Conservation (phyloP, 2,888 invertebrate genomes). For the Pinctada fucata region DNA sequence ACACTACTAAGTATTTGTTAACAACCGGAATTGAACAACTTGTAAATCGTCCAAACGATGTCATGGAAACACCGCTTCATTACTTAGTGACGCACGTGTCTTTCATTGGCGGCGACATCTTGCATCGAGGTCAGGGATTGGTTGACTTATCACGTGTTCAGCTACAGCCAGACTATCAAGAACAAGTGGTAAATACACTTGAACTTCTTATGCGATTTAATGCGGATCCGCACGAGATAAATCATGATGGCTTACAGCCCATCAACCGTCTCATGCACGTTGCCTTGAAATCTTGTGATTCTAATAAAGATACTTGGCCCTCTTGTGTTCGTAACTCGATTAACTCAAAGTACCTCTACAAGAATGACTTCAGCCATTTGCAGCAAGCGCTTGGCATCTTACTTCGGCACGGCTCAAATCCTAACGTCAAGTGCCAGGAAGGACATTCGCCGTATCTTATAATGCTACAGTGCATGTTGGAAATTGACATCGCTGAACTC, state of each 20-base stretch:
- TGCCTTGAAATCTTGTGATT: slow-evolving; percentile 79
- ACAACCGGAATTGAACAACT: slow-evolving; percentile 85
- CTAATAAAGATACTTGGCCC: slow-evolving; percentile 83
- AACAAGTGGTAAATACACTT: slow-evolving; percentile 69
- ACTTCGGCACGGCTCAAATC: slow-evolving; percentile 65
- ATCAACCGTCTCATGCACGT: slow-evolving; percentile 82
- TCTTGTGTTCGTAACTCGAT: slow-evolving; percentile 85
- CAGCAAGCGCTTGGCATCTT: slow-evolving; percentile 63
- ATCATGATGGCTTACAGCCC: slow-evolving; percentile 84
- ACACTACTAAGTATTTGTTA: slow-evolving; percentile 83
- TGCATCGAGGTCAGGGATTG: slow-evolving; percentile 78
- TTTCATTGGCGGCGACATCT: slow-evolving; percentile 73
- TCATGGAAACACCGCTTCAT: slow-evolving; percentile 86
- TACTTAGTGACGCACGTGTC: slow-evolving; percentile 78
- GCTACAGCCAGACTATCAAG: slow-evolving; percentile 68
- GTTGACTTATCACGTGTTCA: slow-evolving; percentile 76
- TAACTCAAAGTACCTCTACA: slow-evolving; percentile 78
- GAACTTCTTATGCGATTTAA: slow-evolving; percentile 70
- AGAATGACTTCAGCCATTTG: slow-evolving; percentile 65
- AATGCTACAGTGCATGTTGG: slow-evolving; percentile 85
- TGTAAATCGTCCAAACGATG: slow-evolving; percentile 85
- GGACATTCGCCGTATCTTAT: slow-evolving; percentile 83
- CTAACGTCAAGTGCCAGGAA: slow-evolving; percentile 61
- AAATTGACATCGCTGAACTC: slow-evolving; percentile 85
- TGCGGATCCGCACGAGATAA: slow-evolving; percentile 69